These are phyloP conservation scores for Hydrolagus colliei DNA, from an alignment of 2,797 vertebrate species.

Conservation along the genomic window DNA sequence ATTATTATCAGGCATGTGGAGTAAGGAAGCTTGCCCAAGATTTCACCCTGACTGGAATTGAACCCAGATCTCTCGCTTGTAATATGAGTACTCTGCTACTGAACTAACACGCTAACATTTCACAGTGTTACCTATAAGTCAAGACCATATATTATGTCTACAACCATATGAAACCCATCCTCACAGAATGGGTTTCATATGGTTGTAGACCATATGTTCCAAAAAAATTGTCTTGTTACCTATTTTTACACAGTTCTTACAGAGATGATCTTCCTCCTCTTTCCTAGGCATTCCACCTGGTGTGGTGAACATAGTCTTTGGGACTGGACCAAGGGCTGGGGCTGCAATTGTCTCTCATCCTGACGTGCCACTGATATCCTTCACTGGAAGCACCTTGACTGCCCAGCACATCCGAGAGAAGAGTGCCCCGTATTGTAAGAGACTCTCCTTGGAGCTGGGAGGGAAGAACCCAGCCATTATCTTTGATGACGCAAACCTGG, in stretches of 20 bases:
- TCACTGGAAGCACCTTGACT: conserved; percentile 88
- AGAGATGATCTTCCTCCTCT: neutral
- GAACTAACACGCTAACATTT: no score
- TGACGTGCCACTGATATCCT: conserved; percentile 79
- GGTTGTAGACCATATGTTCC: no score
- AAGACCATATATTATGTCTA: no score
- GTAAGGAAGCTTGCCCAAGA: no score
- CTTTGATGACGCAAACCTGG: conserved; percentile 82
- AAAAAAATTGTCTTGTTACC: neutral
- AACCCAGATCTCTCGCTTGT: no score
- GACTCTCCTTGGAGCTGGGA: conserved; percentile 84
- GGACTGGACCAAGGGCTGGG: conserved; percentile 66
- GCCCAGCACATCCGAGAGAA: conserved; percentile 70
- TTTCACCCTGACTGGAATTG: no score
- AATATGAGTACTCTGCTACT: no score
- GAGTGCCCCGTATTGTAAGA: conserved; percentile 81
- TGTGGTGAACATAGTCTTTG: conserved; percentile 86
- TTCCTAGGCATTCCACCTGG: conserved; percentile 75
- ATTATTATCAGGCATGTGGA: no score
- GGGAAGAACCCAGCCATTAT: conserved; percentile 90
- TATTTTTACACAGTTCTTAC: no score
- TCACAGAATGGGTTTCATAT: no score
- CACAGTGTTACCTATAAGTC: no score
- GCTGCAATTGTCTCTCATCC: conserved; percentile 83
- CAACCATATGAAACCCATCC: no score